Conservation (phyloP, 1,140 invertebrate species). For the Drosophila dunni region DNA sequence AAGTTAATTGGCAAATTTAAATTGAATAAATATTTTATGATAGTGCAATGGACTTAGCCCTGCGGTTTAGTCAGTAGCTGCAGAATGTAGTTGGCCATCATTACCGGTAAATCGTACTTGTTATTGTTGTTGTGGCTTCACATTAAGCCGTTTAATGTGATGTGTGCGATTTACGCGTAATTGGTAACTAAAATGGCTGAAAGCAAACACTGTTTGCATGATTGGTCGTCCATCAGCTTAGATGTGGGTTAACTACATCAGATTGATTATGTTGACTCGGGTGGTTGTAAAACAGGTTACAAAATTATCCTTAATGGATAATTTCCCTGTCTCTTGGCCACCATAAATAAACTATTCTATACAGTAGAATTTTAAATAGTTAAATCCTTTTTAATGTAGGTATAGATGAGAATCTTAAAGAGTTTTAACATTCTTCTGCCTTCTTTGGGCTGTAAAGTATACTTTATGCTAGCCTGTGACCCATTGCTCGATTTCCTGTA, state of each 20-base stretch:
- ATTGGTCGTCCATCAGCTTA: conserved; percentile 10
- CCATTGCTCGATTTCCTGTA: conserved; percentile 20
- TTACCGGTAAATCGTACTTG: conserved; percentile 15
- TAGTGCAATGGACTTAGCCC: conserved; percentile 70
- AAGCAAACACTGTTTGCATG: conserved; percentile 38
- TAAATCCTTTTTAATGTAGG: too few species aligned
- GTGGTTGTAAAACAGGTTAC: background rate
- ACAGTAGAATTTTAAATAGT: too few species aligned
- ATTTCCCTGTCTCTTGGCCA: too few species aligned
- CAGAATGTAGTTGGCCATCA: conserved; percentile 18
- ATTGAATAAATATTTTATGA: conserved; percentile 80
- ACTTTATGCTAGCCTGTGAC: background rate
- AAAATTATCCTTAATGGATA: background rate
- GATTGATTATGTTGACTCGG: conserved; percentile 16
- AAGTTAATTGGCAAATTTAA: conserved; percentile 82
- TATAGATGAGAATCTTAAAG: too few species aligned
- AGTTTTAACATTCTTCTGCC: too few species aligned
- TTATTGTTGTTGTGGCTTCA: conserved; percentile 18
- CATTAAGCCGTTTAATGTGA: conserved; percentile 76
- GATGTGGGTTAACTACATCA: conserved; percentile 28
- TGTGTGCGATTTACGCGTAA: conserved; percentile 69
- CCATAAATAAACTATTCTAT: too few species aligned
- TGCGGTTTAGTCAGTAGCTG: conserved; percentile 12
- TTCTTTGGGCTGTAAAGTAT: background rate
- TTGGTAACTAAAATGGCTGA: conserved; percentile 61